Evolutionary conservation across 23 tunicate genomes (phyloP), one percentile per base, ranked within the genome.

Genomic region (Pegea sp.): DNA sequence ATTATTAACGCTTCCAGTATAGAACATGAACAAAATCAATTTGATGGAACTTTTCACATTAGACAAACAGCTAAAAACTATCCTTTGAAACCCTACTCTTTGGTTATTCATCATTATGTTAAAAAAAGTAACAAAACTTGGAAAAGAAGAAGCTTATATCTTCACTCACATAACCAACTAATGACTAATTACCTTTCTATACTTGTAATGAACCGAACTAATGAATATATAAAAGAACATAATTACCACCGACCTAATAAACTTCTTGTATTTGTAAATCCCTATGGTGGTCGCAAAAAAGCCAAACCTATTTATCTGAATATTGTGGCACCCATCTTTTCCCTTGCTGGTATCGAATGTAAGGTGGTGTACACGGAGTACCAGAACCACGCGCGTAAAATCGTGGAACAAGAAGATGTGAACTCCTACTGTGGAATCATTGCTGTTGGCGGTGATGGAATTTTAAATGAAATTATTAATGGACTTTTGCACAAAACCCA

Each of bases 391-490:
- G 95, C 95, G 1, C 68, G 43, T 42, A 65, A 74, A 4, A 63
- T 49, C 63, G 66, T 84, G 3, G 57, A 73, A 68, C 53, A 32
- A 33, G 54, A 60, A 27, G 76, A 73, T 50, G 24, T 84, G 6
- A 49, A 68, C 5, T 32, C 25, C 4, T 67, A 33, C 57, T 77
- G 69, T 58, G 95, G 95, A 28, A 68, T 84, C 4, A 42, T 84
- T 27, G 84, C 95, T 44, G 95, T 84, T 42, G 95, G 95, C 43
- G 95, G 95, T 4, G 95, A 84, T 74, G 95, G 95, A 22, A 84
- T 84, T 77, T 26, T 43, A 19, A 68, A 74, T 56, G 95, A 84
- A 67, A 53, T 84, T 44, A 58, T 72, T 1, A 84, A 84, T 44
- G 95, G 95, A 32, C 43, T 84, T 27, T 32, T 84, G 33, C n/a